A percentile compares a stretch with the other conserved stretches of the same genome.
phyloP scores from a whole-genome alignment of 2,888 invertebrate species.

The Lithophane socia region DNA sequence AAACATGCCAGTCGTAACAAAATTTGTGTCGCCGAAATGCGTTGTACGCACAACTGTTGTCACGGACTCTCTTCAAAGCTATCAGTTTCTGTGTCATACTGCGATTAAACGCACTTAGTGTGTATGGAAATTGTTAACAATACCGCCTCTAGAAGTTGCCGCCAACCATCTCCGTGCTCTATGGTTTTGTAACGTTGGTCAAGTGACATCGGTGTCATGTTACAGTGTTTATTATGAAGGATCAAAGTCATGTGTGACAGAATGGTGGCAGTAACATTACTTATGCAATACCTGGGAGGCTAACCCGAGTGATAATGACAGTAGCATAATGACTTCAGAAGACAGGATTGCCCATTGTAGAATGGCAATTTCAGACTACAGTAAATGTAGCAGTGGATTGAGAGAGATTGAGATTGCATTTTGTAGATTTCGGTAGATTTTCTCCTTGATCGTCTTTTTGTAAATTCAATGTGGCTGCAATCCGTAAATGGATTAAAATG shows the following conservation, averaged over 20 bases:
- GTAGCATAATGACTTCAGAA: neutral
- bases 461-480: neutral
- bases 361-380: neutral
- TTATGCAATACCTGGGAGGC: slow-evolving; percentile 4
- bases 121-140: neutral
- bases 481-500: neutral
- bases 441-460: neutral
- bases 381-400: neutral
- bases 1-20: neutral
- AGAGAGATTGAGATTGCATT: neutral
- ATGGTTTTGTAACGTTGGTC: neutral
- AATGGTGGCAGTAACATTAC: neutral
- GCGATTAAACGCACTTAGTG: neutral
- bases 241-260: neutral
- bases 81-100: neutral
- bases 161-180: neutral
- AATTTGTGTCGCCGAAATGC: neutral
- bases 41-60: neutral
- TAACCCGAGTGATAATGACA: neutral
- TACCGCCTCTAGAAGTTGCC: neutral
- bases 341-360: neutral
- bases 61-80: neutral
- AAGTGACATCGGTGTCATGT: neutral
- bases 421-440: too few species aligned
- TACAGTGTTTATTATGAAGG: neutral